Evolutionary conservation across 2,888 invertebrate genomes (phyloP).

Genomic region (Cylindroiulus punctatus): DNA sequence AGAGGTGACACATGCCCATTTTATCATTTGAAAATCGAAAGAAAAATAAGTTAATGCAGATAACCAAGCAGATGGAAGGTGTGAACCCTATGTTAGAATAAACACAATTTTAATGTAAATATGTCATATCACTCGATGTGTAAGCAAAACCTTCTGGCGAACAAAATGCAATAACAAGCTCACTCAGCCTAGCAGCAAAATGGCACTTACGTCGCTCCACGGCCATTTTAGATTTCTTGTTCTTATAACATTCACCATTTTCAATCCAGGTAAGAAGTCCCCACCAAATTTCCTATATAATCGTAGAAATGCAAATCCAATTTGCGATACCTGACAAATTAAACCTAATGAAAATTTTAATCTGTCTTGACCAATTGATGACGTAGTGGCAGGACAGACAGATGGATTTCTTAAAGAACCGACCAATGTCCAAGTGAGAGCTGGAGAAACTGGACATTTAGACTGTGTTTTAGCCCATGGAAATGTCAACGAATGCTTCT

Average conservation of each 20-base stretch:
- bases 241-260: neutral
- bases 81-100: neutral
- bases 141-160: neutral
- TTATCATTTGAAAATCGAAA: neutral
- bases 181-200: neutral
- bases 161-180: neutral
- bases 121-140: neutral
- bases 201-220: neutral
- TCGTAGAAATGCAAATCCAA: too few species aligned
- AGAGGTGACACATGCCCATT: neutral
- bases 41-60: neutral
- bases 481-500: neutral
- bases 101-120: neutral
- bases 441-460: neutral
- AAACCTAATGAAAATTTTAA: too few species aligned
- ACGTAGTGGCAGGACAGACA: neutral
- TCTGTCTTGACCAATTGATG: too few species aligned
- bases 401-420: neutral
- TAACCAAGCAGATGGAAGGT: neutral
- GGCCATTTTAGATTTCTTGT: neutral
- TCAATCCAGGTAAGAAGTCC: conserved; percentile 11
- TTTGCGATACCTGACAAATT: too few species aligned
- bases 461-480: neutral
- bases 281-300: too few species aligned
- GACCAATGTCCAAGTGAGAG: neutral